Base-by-base conservation (phyloP, 2,888 invertebrate genomes). In the Chydorus sphaericus region DNA sequence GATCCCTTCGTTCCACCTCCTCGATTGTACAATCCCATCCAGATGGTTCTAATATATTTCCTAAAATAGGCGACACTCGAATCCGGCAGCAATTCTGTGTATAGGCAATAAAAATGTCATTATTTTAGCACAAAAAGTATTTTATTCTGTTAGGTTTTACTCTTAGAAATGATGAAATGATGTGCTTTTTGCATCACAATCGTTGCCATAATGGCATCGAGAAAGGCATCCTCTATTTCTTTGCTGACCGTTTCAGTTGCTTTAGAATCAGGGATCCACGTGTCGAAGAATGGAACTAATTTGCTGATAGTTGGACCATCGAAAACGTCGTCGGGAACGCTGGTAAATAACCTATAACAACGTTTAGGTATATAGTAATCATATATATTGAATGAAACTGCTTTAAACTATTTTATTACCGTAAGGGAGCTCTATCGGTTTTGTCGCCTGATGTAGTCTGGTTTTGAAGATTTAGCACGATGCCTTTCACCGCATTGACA, bases 191-290 rank as follows among this genome's bases (percentile, higher is more conserved):
- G 75, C 77, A 92, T 85, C 1, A 90, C 82, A 14, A 78, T 71
- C 0, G 90, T 90, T 16, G 78, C 72, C 71, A 89, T 73, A 38
- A 92, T 75, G 0, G 80, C 79, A 66, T 88, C 83, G 60, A 94
- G 74, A 60, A 93, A 82, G 28, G 77, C 78, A 69, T 89, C 85
- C 72, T 92, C 90, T 54, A 72, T 77, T 57, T 77, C 76, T 69
- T 89, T 87, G n/a, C n/a, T 85, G 28, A 87, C 80, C 62, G 83
- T 73, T 69, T 92, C 92, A 64, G 82, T 80, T n/a, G 77, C 74
- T 55, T 76, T 72, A 0, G 82, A 79, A 62, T 84, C 80, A 58
- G 82, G 72, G 65, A 88, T 81, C 67, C 92, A 94, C 69, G 94
- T 93, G 68, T 94, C 85, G 67, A 85, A 79, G 44, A 94, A 76